Base-by-base conservation (phyloP, 2,888 invertebrate genomes). In the Spialia ferax region DNA sequence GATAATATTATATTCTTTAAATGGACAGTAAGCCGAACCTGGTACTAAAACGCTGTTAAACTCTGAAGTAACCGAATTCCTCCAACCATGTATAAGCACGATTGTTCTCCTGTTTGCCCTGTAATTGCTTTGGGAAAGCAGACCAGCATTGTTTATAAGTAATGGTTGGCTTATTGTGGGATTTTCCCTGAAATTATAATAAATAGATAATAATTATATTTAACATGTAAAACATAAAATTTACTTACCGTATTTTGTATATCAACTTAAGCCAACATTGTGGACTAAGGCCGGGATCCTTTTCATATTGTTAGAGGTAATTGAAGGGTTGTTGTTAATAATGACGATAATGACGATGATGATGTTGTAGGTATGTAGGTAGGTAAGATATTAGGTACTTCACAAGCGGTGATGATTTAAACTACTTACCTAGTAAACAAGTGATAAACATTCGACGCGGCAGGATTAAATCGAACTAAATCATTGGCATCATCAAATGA, bases 151-250 rank as follows among this genome's bases (percentile, higher is more conserved):
- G 70, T 84, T 81, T 7, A 78, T 59, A 0, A 84, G 29, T 22
- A 88, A 63, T 1, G 87, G 89, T 64, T 88, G 86, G 56, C 88
- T 89, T 0, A 77, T 68, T 3, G 77, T 68, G 1, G 88, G 88
- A 55, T 88, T 89, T 1, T 73, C 70, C 60, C 88, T 50, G 20
- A 23, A 48, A 48, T n/a, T n/a, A 38, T 13, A 26, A 26, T 26
- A 6, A 13, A 38, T 13, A 13, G n/a, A n/a, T n/a, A n/a, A n/a
- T n/a, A n/a, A n/a, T n/a, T n/a, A n/a, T n/a, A n/a, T n/a, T n/a
- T n/a, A 38, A 38, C 38, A 38, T 89, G 74, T 22, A 78, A 78
- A 48, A 32, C 42, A 13, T 66, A 38, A 26, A 26, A 26, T 6
- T 11, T 38, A 38, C 4, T 18, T 6, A 45, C 15, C n/a, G 20